phyloP scores from a whole-genome alignment of 2,797 vertebrate species.

The Gallirallus australis region DNA sequence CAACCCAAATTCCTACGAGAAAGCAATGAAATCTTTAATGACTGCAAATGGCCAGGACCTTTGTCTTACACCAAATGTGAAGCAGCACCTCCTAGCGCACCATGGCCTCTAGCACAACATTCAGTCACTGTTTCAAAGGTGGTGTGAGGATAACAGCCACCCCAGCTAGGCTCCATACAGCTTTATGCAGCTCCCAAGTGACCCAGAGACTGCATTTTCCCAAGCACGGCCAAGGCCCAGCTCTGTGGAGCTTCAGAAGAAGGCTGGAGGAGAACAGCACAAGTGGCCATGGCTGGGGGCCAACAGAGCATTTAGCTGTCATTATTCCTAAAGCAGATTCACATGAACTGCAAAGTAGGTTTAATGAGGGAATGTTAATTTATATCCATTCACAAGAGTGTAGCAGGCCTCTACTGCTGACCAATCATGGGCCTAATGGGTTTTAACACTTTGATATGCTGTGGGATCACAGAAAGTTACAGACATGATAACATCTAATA shows the following conservation, averaged over 20 bases:
- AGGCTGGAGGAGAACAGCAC: neutral
- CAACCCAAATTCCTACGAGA: slow-evolving; percentile 18
- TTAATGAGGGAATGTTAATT: slow-evolving; percentile 57
- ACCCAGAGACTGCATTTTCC: fast-evolving
- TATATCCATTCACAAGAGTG: neutral
- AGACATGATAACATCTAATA: slow-evolving; percentile 62
- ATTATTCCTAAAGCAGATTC: slow-evolving; percentile 17
- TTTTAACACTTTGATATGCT: neutral
- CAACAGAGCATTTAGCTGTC: slow-evolving; percentile 42
- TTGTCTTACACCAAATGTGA: neutral
- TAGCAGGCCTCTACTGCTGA: neutral
- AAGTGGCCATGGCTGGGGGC: neutral
- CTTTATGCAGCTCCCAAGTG: neutral
- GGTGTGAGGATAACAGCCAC: neutral
- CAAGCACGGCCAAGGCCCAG: neutral
- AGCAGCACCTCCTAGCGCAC: neutral
- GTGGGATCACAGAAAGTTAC: slow-evolving; percentile 40
- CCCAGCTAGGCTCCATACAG: neutral
- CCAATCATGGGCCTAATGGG: neutral
- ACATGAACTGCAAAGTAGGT: neutral
- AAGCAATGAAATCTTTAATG: neutral
- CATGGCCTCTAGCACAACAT: neutral
- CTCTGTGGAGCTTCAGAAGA: neutral
- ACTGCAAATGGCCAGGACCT: neutral
- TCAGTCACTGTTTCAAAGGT: neutral